Evolutionary conservation across 1,140 invertebrate species (phyloP), one percentile per base, ranked within the genome.

Genomic region (Ctenoplectra terminalis): DNA sequence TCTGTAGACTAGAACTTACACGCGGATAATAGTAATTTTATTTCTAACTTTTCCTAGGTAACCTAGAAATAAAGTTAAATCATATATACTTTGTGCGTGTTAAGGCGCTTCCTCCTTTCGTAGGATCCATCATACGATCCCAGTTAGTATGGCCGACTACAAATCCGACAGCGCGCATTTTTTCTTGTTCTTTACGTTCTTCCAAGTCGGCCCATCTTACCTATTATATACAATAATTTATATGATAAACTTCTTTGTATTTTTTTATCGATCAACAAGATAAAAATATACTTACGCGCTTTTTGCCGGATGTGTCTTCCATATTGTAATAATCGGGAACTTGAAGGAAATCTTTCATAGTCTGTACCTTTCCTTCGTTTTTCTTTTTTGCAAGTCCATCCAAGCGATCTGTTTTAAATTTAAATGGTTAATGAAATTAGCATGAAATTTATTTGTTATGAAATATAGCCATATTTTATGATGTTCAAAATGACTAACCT

Each of bases 181-280:
- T 97, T 90, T 98, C 96, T 93, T 99, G 98, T 86, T 97, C 93
- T 86, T 97, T 97, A 88, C 96, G 95, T 93, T 99, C 98, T 95
- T 99, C 98, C 87, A 99, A 95, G 94, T 99, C 98, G n/a, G 98
- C 98, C 98, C 98, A 99, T 77, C 98, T 96, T 82, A 99, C 98
- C 98, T 99, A 92, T 84, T 93, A 67, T 69, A 79, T 43, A 56
- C 9, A 80, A 72, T 34, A 75, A 76, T 74, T 29, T 50, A 20
- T n/a, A 56, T 46, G 2, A 56, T 37, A 29, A 4, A 29, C 13
- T 58, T 67, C 43, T 23, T 46, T 80, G 31, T 34, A 56, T 52
- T 60, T 34, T 17, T 50, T 54, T 20, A 70, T 6, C 46, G 20
- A 63, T 29, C 34, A 69, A 71, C 0, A 69, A 43, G 13, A 48